A percentile compares a stretch with the other conserved stretches of the same genome.
These are phyloP conservation scores for Plebejus melissa DNA, from an alignment of 2,888 invertebrate species.

Conservation along the genomic window DNA sequence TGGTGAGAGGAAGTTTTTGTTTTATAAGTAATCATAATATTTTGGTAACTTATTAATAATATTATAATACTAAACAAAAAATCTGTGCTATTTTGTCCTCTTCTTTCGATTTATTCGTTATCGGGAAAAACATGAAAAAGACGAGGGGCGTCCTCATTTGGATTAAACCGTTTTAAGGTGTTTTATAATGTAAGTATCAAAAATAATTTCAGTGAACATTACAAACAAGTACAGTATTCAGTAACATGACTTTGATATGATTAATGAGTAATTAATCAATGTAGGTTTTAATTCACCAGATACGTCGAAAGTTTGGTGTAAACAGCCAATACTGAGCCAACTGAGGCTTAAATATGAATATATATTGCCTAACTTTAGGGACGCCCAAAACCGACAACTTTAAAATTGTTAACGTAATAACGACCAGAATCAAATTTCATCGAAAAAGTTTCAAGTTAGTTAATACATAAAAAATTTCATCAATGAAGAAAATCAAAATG, in stretches of 20 bases:
- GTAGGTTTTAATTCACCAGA: slow-evolving; percentile 40
- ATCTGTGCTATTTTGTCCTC: too few relatives aligned
- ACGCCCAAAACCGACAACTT: slow-evolving; percentile 62
- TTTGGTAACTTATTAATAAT: too few relatives aligned
- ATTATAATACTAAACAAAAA: too few relatives aligned
- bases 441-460: background rate
- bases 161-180: too few relatives aligned
- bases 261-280: slow-evolving; percentile 25
- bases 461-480: background rate
- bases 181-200: too few relatives aligned
- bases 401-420: slow-evolving; percentile 65
- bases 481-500: background rate
- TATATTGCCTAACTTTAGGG: slow-evolving; percentile 72
- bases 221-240: background rate
- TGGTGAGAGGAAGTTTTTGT: too few relatives aligned
- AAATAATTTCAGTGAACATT: background rate
- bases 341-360: slow-evolving; percentile 73
- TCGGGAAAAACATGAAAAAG: too few relatives aligned
- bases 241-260: background rate
- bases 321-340: slow-evolving; percentile 55
- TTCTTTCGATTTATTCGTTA: too few relatives aligned
- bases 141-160: too few relatives aligned
- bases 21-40: too few relatives aligned
- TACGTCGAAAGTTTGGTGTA: slow-evolving; percentile 53
- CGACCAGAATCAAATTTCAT: slow-evolving; percentile 34